Evolutionary conservation across 2,888 invertebrate species (phyloP).

Genomic region (Omphaloscelis lunosa): DNA sequence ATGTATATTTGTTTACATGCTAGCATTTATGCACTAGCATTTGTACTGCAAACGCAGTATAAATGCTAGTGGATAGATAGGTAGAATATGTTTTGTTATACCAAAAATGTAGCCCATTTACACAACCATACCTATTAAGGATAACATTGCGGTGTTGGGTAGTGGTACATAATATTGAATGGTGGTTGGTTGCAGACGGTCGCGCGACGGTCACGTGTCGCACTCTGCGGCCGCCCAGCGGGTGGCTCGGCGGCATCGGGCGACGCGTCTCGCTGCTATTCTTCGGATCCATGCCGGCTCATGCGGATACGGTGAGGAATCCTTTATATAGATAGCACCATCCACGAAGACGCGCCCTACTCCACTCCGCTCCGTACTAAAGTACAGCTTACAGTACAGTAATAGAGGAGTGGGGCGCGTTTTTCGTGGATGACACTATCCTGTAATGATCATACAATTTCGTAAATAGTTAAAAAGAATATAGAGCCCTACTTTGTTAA

Average conservation of each 20-base stretch:
- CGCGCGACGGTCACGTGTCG: slow-evolving; percentile 93
- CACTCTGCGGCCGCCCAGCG: slow-evolving; percentile 93
- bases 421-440: too few species aligned
- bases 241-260: slow-evolving; percentile 97
- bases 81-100: not conserved
- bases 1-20: not conserved
- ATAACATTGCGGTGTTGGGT: not conserved
- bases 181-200: slow-evolving; percentile 87
- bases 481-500: not conserved
- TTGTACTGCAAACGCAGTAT: not conserved
- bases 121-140: not conserved
- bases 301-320: slow-evolving; percentile 91
- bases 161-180: not conserved
- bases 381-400: too few species aligned
- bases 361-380: too few species aligned
- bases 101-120: not conserved
- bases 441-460: not conserved
- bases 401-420: too few species aligned
- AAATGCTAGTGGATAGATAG: not conserved
- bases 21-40: too few species aligned
- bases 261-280: slow-evolving; percentile 95
- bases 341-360: too few species aligned
- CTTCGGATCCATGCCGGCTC: slow-evolving; percentile 93
- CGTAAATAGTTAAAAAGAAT: too few species aligned
- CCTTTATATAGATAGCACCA: not conserved